Percentiles rank a stretch among this genome's conserved stretches.
phyloP scores from a whole-genome alignment of 37 sponge, comb jelly and placozoan species.

The Haliclona indistincta region DNA sequence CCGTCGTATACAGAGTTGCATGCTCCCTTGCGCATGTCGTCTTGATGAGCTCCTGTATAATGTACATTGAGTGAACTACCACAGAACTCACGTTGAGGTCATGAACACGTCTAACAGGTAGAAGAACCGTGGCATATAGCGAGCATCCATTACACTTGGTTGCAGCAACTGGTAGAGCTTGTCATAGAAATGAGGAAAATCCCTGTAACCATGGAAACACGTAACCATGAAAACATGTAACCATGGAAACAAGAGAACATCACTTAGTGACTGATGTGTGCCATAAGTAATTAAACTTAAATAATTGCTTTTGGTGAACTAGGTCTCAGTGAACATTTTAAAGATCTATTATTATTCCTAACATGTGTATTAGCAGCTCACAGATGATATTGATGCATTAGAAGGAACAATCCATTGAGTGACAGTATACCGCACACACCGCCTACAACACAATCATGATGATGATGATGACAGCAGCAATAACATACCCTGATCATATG shows the following conservation, averaged over 20 bases:
- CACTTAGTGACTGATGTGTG: too few relatives aligned
- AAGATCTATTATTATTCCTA: neutral
- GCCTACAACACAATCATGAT: slow-evolving; percentile 19
- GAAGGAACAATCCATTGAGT: slow-evolving; percentile 93
- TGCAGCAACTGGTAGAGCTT: slow-evolving; percentile 82
- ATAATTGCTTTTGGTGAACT: neutral
- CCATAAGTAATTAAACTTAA: neutral
- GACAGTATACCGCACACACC: slow-evolving; percentile 92
- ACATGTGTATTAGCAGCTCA: slow-evolving; percentile 23
- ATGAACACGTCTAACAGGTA: slow-evolving; percentile 86
- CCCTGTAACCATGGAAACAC: slow-evolving; percentile 45
- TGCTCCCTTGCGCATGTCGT: too few relatives aligned
- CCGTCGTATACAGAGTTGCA: too few relatives aligned
- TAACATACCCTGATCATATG: slow-evolving; percentile 70
- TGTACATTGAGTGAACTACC: too few relatives aligned
- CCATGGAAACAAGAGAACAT: neutral
- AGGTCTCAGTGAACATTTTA: neutral
- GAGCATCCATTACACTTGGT: slow-evolving; percentile 64
- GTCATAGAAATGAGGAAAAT: slow-evolving; percentile 92
- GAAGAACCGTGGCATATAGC: slow-evolving; percentile 83
- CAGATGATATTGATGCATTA: slow-evolving; percentile 92
- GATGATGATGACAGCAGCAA: neutral
- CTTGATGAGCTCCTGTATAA: too few relatives aligned
- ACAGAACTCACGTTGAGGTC: slow-evolving; percentile 63
- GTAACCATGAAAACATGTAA: neutral